A percentile compares a stretch with the other conserved stretches of the same genome.
Evolutionary conservation across 2,888 invertebrate genomes (phyloP).

Genomic region (Melieria omissa): DNA sequence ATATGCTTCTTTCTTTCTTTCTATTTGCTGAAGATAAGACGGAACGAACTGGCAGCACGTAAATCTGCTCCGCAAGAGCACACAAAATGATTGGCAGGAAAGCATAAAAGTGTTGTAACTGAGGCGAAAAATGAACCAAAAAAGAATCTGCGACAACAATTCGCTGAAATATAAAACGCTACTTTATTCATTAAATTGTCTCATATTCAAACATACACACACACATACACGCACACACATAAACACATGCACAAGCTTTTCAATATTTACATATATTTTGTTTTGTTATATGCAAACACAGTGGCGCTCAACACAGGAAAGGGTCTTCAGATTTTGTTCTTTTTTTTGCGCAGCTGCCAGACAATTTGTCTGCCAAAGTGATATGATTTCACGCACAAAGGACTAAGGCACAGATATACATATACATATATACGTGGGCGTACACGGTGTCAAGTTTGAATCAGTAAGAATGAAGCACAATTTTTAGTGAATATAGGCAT

Average conservation of each 20-base stretch:
- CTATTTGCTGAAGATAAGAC: no score
- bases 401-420: slow-evolving; percentile 1
- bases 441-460: neutral
- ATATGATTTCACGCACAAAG: slow-evolving; percentile 34
- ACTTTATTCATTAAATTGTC: slow-evolving; percentile 39
- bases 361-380: slow-evolving; percentile 40
- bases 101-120: no score
- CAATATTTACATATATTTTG: neutral
- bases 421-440: neutral
- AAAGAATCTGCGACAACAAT: slow-evolving; percentile 12
- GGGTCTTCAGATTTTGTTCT: no score
- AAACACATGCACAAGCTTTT: neutral
- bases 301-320: neutral
- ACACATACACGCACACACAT: neutral
- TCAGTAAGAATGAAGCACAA: no score
- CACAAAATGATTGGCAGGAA: no score
- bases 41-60: no score
- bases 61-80: no score
- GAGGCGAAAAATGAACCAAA: slow-evolving; percentile 8
- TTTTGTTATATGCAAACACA: slow-evolving; percentile 7
- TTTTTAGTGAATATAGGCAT: neutral
- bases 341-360: neutral
- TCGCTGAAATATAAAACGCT: slow-evolving; percentile 25
- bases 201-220: slow-evolving; percentile 10
- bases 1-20: no score